phyloP scores from a whole-genome alignment of 2,797 vertebrate genomes.

The Sciaenops ocellatus region DNA sequence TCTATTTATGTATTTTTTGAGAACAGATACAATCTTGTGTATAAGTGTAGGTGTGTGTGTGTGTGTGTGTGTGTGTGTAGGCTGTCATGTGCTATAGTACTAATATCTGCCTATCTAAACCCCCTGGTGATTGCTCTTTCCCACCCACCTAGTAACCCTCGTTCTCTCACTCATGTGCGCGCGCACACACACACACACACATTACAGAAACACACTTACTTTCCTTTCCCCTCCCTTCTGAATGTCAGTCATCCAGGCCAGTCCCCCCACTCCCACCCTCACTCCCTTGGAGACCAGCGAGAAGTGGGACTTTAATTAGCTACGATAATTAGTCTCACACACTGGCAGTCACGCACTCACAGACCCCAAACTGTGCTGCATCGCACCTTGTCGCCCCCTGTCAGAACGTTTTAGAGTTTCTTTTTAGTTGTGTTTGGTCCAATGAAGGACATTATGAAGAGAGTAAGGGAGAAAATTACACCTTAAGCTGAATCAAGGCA shows the following conservation, averaged over 20 bases:
- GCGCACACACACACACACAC: slow-evolving; percentile 6
- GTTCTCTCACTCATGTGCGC: neutral
- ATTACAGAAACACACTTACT: slow-evolving; percentile 7
- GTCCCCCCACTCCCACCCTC: slow-evolving; percentile 8
- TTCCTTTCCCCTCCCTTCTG: slow-evolving; percentile 36
- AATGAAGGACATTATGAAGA: slow-evolving; percentile 28
- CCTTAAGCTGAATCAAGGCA: slow-evolving; percentile 9
- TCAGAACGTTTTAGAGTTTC: slow-evolving; percentile 34
- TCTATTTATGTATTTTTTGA: neutral
- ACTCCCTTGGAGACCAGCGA: slow-evolving; percentile 73
- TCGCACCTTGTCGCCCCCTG: slow-evolving; percentile 52
- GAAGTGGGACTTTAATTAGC: slow-evolving; percentile 83
- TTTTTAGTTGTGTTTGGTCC: slow-evolving; percentile 38
- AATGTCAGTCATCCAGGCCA: slow-evolving; percentile 77
- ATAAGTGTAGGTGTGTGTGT: neutral
- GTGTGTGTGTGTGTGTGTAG: neutral
- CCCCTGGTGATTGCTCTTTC: slow-evolving; percentile 2
- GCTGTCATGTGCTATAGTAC: neutral
- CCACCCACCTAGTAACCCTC: slow-evolving; percentile 32
- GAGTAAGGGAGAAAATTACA: slow-evolving; percentile 32
- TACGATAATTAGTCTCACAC: slow-evolving; percentile 74
- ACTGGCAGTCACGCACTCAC: slow-evolving; percentile 18
- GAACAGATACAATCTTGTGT: neutral
- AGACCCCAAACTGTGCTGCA: slow-evolving; percentile 49
- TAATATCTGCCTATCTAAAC: slow-evolving; percentile 8